These are phyloP conservation scores for Saturnia pavonia DNA, from an alignment of 2,888 invertebrate genomes.

Conservation along the genomic window DNA sequence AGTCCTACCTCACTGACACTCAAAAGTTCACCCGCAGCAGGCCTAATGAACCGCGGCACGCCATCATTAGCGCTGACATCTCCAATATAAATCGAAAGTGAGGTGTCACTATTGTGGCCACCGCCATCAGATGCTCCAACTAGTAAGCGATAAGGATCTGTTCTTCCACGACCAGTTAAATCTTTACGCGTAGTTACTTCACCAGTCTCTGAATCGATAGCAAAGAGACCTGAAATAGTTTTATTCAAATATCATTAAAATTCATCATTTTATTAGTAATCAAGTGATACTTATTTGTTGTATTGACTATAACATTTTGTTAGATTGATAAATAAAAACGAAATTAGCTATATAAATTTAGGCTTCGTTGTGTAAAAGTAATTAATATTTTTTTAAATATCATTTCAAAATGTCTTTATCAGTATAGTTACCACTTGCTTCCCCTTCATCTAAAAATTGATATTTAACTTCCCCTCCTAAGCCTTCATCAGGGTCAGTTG, in stretches of 20 bases:
- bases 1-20: constrained; percentile 84
- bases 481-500: constrained; percentile 89
- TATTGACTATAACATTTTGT: too few species aligned
- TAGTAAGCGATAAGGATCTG: constrained; percentile 86
- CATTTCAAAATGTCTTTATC: not conserved
- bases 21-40: constrained; percentile 86
- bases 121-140: constrained; percentile 88
- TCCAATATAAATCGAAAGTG: constrained; percentile 86
- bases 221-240: constrained; percentile 82
- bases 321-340: too few species aligned
- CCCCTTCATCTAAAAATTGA: constrained; percentile 87
- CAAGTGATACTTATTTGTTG: not conserved
- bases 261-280: not conserved
- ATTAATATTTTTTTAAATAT: not conserved
- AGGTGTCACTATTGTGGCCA: constrained; percentile 83
- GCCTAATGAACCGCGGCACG: constrained; percentile 87
- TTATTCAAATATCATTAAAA: too few species aligned
- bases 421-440: constrained; percentile 82
- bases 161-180: constrained; percentile 88
- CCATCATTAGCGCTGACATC: constrained; percentile 92
- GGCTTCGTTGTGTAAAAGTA: too few species aligned
- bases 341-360: too few species aligned
- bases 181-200: constrained; percentile 84
- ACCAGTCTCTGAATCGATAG: constrained; percentile 85
- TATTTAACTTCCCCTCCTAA: constrained; percentile 87